These are phyloP conservation scores for Lagria hirta DNA, from an alignment of 2,888 invertebrate genomes.

Conservation along the genomic window DNA sequence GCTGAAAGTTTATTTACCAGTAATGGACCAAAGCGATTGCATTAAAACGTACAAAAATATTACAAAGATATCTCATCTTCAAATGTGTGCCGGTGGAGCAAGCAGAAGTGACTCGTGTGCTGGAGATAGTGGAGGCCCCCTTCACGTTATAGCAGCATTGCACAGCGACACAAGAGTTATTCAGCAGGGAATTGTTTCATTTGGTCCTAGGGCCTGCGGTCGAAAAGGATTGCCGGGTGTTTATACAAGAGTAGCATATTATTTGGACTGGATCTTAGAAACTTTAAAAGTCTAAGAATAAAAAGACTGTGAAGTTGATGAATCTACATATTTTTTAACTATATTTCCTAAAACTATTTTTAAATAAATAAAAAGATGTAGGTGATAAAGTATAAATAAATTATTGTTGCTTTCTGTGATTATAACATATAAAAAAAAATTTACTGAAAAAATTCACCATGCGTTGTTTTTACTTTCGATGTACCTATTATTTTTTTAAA, in stretches of 20 bases:
- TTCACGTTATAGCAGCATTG: constrained; percentile 53
- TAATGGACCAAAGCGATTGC: constrained; percentile 49
- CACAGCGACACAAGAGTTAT: constrained; percentile 54
- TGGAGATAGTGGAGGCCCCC: constrained; percentile 71
- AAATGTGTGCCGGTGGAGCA: constrained; percentile 67
- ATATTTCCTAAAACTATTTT: too few relatives aligned
- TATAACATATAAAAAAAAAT: too few relatives aligned
- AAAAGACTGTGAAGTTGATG: background rate
- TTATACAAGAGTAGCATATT: constrained; percentile 66
- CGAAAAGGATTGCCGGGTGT: constrained; percentile 67
- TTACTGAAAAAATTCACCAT: too few relatives aligned
- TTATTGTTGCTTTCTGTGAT: too few relatives aligned
- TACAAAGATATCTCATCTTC: constrained; percentile 44
- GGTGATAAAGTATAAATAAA: too few relatives aligned
- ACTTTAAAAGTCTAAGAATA: constrained; percentile 50
- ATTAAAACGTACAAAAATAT: constrained; percentile 37
- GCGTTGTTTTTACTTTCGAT: too few relatives aligned
- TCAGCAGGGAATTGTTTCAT: constrained; percentile 61
- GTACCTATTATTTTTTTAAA: too few relatives aligned
- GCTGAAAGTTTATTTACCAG: constrained; percentile 53
- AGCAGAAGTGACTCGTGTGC: constrained; percentile 63
- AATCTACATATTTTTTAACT: too few relatives aligned
- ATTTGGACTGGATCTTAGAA: constrained; percentile 67
- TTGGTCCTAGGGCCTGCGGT: constrained; percentile 55
- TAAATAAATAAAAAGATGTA: too few relatives aligned